A percentile compares a stretch with the other conserved stretches of the same genome.
phyloP scores from a whole-genome alignment of 2,113 vertebrate species.

The Limnothrissa miodon region DNA sequence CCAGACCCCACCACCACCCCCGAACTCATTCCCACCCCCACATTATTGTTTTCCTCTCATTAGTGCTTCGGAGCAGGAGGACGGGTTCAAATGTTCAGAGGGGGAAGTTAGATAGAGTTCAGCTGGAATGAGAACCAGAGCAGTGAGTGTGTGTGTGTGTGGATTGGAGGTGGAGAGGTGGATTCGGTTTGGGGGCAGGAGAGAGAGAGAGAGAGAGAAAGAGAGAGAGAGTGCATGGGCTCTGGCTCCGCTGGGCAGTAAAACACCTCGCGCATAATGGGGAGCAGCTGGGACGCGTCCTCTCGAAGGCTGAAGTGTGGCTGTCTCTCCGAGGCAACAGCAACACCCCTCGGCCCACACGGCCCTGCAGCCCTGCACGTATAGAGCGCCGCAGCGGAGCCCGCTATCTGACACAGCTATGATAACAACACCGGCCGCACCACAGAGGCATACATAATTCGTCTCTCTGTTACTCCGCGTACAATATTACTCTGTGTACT shows the following conservation, averaged over 20 bases:
- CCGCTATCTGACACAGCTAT: not conserved
- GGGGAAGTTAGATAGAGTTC: constrained; percentile 4
- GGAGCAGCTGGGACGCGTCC: constrained; percentile 1
- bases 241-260: not conserved
- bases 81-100: constrained; percentile 12
- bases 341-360: not conserved
- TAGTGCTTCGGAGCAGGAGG: not conserved
- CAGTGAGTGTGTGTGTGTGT: too few relatives aligned
- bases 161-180: too few relatives aligned
- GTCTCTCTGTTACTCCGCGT: not conserved
- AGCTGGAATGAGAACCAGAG: constrained; percentile 11
- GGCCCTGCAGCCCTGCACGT: not conserved
- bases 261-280: constrained; percentile 13
- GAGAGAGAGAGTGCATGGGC: not conserved
- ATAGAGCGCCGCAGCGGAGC: not conserved
- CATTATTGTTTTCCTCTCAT: constrained; percentile 13
- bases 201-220: not conserved
- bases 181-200: too few relatives aligned
- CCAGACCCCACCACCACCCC: not conserved
- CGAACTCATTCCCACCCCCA: not conserved
- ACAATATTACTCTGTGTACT: not conserved
- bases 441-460: not conserved
- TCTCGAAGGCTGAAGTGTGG: not conserved
- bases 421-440: not conserved
- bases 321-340: not conserved